Conservation (phyloP, 2,797 vertebrate species). For the Garrulus glandarius region DNA sequence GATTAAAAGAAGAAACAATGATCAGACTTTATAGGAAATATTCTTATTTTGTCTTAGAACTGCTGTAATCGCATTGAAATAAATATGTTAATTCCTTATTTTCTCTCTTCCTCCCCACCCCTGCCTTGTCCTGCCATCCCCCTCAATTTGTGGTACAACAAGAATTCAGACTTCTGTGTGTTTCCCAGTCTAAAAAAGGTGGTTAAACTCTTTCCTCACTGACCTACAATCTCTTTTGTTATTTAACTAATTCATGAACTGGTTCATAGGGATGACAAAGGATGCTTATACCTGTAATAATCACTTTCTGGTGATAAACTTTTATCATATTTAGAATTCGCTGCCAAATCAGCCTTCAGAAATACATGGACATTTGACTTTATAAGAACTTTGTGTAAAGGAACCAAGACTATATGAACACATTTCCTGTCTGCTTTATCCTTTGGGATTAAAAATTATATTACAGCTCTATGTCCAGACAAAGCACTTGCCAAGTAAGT, state of each 20-base stretch:
- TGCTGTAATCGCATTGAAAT: not conserved
- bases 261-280: not conserved
- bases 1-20: not conserved
- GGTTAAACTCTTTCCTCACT: not conserved
- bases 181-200: not conserved
- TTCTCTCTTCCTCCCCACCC: not conserved
- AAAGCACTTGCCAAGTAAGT: not conserved
- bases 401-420: not conserved
- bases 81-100: not conserved
- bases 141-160: not conserved
- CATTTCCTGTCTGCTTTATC: not conserved
- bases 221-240: not conserved
- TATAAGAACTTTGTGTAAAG: not conserved
- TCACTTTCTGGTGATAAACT: not conserved
- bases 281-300: not conserved
- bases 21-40: not conserved
- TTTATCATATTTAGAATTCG: not conserved
- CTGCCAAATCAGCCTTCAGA: not conserved
- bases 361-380: not conserved
- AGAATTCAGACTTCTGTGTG: not conserved
- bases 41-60: not conserved
- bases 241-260: fast-evolving
- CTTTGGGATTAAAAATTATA: not conserved
- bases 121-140: fast-evolving
- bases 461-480: not conserved